A percentile compares a stretch with the other conserved stretches of the same genome.
Evolutionary conservation across 2,888 invertebrate genomes (phyloP).

Genomic region (Bembecia ichneumoniformis): DNA sequence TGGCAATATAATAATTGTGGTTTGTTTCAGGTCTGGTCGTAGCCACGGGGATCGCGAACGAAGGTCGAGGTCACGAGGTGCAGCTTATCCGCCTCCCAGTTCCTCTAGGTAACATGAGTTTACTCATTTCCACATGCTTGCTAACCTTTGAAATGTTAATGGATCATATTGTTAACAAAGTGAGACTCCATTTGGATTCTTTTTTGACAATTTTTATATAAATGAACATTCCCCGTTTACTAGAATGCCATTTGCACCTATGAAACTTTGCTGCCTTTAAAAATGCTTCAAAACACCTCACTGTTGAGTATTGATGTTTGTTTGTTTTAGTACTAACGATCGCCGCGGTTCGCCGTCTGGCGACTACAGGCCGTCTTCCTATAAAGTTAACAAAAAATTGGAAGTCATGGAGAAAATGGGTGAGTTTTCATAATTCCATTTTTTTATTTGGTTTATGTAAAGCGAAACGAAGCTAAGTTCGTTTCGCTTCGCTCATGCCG

Average conservation of each 20-base stretch:
- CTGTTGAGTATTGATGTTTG: not conserved
- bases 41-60: slow-evolving; percentile 26
- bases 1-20: not conserved
- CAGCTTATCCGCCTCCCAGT: slow-evolving; percentile 29
- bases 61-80: slow-evolving; percentile 41
- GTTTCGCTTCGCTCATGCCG: too few species aligned
- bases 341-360: slow-evolving; percentile 37
- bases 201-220: too few species aligned
- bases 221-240: too few species aligned
- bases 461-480: too few species aligned
- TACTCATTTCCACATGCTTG: too few species aligned
- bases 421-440: slow-evolving; percentile 17
- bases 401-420: slow-evolving; percentile 71
- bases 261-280: too few species aligned
- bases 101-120: slow-evolving; percentile 15
- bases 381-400: slow-evolving; percentile 63
- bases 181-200: too few species aligned
- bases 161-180: too few species aligned
- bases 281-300: not conserved
- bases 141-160: too few species aligned
- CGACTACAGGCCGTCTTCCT: slow-evolving; percentile 59
- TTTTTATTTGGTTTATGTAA: too few species aligned
- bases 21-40: not conserved
- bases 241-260: too few species aligned
- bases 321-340: slow-evolving; percentile 19